Conservation (phyloP, 2,113 vertebrate genomes). For the Hippoglossus stenolepis region DNA sequence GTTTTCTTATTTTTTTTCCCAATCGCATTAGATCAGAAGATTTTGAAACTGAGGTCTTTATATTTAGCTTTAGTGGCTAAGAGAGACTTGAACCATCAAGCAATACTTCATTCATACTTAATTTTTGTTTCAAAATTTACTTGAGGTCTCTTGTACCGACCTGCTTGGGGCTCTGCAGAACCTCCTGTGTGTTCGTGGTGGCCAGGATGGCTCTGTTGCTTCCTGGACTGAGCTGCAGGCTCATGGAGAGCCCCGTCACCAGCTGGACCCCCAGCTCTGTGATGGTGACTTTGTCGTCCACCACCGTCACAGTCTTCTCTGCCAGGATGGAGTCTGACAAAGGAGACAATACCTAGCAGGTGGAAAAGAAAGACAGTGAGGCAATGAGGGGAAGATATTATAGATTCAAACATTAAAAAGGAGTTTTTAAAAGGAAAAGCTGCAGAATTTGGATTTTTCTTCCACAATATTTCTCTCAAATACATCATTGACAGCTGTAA, state of each 20-base stretch:
- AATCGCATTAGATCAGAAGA: neutral
- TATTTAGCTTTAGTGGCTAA: neutral
- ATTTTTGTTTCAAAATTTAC: neutral
- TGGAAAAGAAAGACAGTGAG: neutral
- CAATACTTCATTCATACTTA: neutral
- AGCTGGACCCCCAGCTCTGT: conserved; percentile 93
- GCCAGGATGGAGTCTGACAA: conserved; percentile 96
- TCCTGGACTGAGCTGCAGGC: conserved; percentile 87
- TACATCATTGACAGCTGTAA: conserved; percentile 3
- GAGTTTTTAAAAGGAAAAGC: conserved; percentile 11
- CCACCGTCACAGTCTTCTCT: conserved; percentile 93
- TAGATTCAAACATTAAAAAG: neutral
- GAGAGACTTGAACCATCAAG: neutral
- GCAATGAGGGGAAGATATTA: neutral
- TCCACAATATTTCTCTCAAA: conserved; percentile 13
- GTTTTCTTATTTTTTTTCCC: conserved; percentile 3
- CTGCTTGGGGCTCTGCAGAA: conserved; percentile 92
- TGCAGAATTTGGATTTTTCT: neutral
- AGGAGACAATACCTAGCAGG: conserved; percentile 90
- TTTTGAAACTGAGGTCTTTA: neutral
- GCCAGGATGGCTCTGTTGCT: conserved; percentile 88
- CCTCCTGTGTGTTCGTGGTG: conserved; percentile 88
- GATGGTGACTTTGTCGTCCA: conserved; percentile 95
- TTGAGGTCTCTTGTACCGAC: conserved; percentile 69
- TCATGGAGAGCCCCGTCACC: conserved; percentile 90